Evolutionary conservation across 2,888 invertebrate species (phyloP).

Genomic region (Dasysyrphus tricinctus): DNA sequence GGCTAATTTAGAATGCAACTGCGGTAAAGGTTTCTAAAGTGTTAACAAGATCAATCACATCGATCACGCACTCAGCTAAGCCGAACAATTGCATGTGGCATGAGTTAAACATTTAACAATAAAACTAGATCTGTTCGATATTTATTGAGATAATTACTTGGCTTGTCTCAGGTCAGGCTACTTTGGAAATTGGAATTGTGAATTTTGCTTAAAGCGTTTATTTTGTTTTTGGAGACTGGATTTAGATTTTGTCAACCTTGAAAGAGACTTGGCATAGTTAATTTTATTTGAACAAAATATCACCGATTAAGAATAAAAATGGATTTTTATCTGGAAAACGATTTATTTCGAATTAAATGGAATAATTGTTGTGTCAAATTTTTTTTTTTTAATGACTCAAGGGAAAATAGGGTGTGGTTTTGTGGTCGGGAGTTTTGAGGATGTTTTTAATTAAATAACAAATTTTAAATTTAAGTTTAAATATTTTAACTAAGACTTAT

Average conservation of each 20-base stretch:
- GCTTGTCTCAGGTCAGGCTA: conserved; percentile 8
- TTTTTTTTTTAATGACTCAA: neutral
- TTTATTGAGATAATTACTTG: conserved; percentile 55
- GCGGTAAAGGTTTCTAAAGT: conserved; percentile 35
- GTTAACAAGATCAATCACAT: conserved; percentile 73
- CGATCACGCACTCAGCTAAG: conserved; percentile 61
- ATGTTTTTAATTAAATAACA: too few species aligned
- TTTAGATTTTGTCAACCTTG: conserved; percentile 68
- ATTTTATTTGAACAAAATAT: neutral
- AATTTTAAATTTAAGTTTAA: too few species aligned
- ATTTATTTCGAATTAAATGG: conserved; percentile 11
- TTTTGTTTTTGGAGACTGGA: conserved; percentile 32
- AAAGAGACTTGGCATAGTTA: conserved; percentile 25
- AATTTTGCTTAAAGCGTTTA: conserved; percentile 26
- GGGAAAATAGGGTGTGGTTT: neutral
- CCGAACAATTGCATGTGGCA: conserved; percentile 43
- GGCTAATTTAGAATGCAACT: conserved; percentile 55
- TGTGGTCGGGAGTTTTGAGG: neutral
- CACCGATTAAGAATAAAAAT: neutral
- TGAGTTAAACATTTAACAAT: neutral
- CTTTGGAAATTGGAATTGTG: conserved; percentile 28
- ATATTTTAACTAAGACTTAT: too few species aligned
- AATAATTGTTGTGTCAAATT: neutral
- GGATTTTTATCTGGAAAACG: conserved; percentile 17
- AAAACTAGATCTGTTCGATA: conserved; percentile 46